Conservation (phyloP, 2,113 vertebrate genomes). For the Pardalotus punctatus region DNA sequence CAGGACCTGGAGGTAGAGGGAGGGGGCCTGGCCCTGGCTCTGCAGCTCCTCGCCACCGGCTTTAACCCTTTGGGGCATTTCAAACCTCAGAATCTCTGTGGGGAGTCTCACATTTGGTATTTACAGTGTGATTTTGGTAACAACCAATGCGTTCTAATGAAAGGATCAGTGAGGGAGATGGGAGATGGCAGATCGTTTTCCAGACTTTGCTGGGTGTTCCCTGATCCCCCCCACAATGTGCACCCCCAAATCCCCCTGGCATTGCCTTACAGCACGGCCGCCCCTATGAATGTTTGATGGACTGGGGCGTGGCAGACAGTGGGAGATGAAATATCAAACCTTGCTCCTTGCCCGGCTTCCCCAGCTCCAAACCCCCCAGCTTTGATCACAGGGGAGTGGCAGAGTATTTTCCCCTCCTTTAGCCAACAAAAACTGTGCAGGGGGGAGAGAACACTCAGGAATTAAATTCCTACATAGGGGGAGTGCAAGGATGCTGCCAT, state of each 20-base stretch:
- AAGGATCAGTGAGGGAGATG: neutral
- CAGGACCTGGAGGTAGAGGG: neutral
- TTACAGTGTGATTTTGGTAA: neutral
- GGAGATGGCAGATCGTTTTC: neutral
- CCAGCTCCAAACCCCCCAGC: neutral
- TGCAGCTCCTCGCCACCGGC: neutral
- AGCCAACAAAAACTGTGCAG: fast-evolving
- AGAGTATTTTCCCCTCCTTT: neutral
- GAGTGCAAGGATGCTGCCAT: neutral
- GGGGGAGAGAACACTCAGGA: too few species aligned
- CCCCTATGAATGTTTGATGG: conserved; percentile 48
- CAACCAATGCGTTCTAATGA: neutral
- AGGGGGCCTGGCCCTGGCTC: neutral
- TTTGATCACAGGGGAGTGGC: neutral
- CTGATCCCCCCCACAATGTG: neutral
- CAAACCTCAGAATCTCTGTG: neutral
- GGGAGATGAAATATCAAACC: conserved; percentile 60
- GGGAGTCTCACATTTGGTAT: too few species aligned
- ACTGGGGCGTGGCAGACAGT: neutral
- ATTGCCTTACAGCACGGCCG: neutral
- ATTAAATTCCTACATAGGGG: fast-evolving
- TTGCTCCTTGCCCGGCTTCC: neutral
- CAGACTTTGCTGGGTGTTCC: neutral
- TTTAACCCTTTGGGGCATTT: neutral
- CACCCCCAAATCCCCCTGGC: neutral